Base-by-base conservation (phyloP, 1,140 invertebrate genomes). In the Neelides sp. region DNA sequence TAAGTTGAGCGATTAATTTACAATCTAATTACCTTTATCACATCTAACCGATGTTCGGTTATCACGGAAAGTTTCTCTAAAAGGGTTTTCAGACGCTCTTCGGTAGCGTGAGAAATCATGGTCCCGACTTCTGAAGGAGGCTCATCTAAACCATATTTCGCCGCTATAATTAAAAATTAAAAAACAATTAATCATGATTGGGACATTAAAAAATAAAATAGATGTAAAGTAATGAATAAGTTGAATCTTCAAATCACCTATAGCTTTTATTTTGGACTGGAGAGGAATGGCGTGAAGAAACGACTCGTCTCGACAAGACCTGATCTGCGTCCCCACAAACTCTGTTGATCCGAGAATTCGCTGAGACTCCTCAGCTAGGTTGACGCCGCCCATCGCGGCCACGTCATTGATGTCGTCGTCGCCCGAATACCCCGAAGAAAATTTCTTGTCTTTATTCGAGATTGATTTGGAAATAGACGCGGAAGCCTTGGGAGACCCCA, bases 401-500 rank as follows among this genome's bases (percentile, higher is more conserved):
- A 98, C 93, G 75, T 98, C 93, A 65, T 97, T 98, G 58, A 98
- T 95, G 67, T 93, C 89, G 70, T 94, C 89, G 67, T 93, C 88
- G 24, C 80, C 83, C 66, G 4, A 36, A 20, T 45, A 26, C 12
- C 3, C 20, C 5, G 10, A 30, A 45, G 15, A 15, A 34, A 30
- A 15, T 48, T 23, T 7, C n/a, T n/a, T n/a, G n/a, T n/a, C n/a
- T n/a, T n/a, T 24, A 19, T n/a, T 39, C 4, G 19, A 24, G 8
- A 5, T 28, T 24, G 35, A 26, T 28, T 8, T 32, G 22, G 23
- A 19, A 39, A 12, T 49, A 41, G 39, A 39, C 5, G 20, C 5
- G 4, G 5, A 7, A 17, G 20, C 13, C 4, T 32, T 37, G 19
- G 5, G 15, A 34, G 4, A 34, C 28, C 10, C 20, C 4, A 13